Evolutionary conservation across 2,113 vertebrate species (phyloP).

Genomic region (Elephantulus edwardii): DNA sequence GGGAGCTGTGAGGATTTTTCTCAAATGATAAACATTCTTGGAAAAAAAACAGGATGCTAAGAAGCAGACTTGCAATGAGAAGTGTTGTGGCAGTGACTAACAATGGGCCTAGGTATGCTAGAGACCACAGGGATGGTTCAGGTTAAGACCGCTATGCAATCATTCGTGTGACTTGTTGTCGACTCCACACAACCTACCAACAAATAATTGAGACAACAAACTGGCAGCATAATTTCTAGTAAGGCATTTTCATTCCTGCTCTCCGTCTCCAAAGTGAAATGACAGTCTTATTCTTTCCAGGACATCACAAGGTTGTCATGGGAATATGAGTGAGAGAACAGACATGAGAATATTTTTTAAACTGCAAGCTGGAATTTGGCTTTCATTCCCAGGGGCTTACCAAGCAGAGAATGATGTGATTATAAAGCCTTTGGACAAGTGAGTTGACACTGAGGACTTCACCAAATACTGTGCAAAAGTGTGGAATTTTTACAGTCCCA

Average conservation of each 20-base stretch:
- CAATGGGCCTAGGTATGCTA: no score
- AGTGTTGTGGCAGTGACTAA: no score
- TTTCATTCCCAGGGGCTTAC: not conserved
- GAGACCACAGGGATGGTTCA: no score
- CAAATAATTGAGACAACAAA: not conserved
- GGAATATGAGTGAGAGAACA: not conserved
- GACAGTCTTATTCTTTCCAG: not conserved
- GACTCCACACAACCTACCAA: no score
- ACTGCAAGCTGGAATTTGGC: not conserved
- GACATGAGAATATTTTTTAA: not conserved
- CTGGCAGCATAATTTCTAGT: not conserved
- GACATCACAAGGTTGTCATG: not conserved
- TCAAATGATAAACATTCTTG: no score
- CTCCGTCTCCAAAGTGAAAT: fast-evolving
- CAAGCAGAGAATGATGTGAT: not conserved
- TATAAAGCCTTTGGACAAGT: not conserved
- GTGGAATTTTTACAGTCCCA: not conserved
- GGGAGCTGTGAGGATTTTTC: not conserved
- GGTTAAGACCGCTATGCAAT: no score
- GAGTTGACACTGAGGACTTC: not conserved
- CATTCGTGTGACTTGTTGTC: not conserved
- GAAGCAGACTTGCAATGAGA: no score
- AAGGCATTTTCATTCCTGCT: not conserved
- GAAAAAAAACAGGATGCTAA: no score
- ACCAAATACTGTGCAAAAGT: not conserved